Conservation (phyloP, 2,797 vertebrate genomes). For the Scomberomorus guttatus region DNA sequence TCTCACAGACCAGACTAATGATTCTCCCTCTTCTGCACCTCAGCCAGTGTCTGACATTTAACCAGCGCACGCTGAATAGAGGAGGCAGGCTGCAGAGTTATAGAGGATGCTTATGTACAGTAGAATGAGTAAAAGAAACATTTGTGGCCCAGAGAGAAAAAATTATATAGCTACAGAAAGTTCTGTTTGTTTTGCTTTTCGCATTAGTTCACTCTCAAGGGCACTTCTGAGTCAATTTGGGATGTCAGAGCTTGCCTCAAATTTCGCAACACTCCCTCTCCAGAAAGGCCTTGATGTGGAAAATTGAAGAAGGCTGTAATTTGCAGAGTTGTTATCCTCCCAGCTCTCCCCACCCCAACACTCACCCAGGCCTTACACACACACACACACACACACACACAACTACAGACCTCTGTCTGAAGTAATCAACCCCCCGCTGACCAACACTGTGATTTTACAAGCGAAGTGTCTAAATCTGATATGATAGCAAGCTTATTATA, state of each 20-base stretch:
- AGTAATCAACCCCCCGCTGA: slow-evolving; percentile 8
- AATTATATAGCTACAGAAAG: slow-evolving; percentile 17
- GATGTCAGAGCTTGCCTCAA: slow-evolving; percentile 37
- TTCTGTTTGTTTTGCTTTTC: slow-evolving; percentile 41
- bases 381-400: not conserved
- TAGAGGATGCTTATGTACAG: not conserved
- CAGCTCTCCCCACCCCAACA: slow-evolving; percentile 15
- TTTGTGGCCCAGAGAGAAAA: slow-evolving; percentile 1
- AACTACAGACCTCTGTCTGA: slow-evolving; percentile 13
- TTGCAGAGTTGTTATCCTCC: slow-evolving; percentile 60
- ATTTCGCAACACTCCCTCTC: slow-evolving; percentile 50
- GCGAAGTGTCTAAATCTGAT: slow-evolving; percentile 12
- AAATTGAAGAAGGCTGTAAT: slow-evolving; percentile 77
- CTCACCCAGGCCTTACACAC: slow-evolving; percentile 20
- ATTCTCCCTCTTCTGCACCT: slow-evolving; percentile 56
- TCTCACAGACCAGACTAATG: slow-evolving; percentile 64
- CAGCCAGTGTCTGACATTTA: slow-evolving; percentile 66
- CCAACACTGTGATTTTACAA: not conserved
- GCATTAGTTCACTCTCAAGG: slow-evolving; percentile 46
- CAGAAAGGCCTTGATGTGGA: slow-evolving; percentile 71
- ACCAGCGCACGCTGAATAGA: slow-evolving; percentile 25
- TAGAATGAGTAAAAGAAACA: slow-evolving; percentile 21
- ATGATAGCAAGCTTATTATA: slow-evolving; percentile 2
- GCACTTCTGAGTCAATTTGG: slow-evolving; percentile 47
- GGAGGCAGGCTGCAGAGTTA: slow-evolving; percentile 10